A percentile compares a stretch with the other conserved stretches of the same genome.
Conservation (phyloP, 2,888 invertebrate species). For the Drosophila differens region DNA sequence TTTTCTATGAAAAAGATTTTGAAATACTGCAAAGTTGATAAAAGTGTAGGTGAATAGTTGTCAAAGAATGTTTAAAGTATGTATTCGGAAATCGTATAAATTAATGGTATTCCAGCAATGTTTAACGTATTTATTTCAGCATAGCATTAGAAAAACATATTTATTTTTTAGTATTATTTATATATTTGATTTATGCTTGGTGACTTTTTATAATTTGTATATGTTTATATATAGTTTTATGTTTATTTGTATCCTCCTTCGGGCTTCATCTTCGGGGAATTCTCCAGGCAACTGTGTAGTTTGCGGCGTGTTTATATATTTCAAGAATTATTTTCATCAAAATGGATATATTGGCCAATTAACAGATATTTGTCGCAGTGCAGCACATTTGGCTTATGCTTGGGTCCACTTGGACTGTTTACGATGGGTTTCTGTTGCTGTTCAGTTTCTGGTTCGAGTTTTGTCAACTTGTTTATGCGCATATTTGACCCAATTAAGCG, state of each 20-base stretch:
- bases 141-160: no score
- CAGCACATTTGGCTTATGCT: neutral
- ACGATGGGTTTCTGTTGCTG: neutral
- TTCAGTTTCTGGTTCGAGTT: neutral
- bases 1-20: no score
- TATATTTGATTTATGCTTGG: neutral
- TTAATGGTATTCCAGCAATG: neutral
- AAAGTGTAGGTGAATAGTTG: no score
- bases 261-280: neutral
- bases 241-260: neutral
- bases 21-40: no score
- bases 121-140: neutral
- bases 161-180: neutral
- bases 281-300: neutral
- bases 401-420: slow-evolving; percentile 18
- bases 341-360: neutral
- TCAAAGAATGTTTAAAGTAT: neutral
- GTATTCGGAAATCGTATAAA: no score
- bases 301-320: neutral
- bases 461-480: slow-evolving; percentile 69
- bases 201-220: neutral
- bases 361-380: neutral
- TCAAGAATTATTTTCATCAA: neutral
- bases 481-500: slow-evolving; percentile 79
- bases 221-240: neutral